Evolutionary conservation across 92 coral and sea anemone species (phyloP), one percentile per base, ranked within the genome.

Genomic region (Isaurus tuberculatus): DNA sequence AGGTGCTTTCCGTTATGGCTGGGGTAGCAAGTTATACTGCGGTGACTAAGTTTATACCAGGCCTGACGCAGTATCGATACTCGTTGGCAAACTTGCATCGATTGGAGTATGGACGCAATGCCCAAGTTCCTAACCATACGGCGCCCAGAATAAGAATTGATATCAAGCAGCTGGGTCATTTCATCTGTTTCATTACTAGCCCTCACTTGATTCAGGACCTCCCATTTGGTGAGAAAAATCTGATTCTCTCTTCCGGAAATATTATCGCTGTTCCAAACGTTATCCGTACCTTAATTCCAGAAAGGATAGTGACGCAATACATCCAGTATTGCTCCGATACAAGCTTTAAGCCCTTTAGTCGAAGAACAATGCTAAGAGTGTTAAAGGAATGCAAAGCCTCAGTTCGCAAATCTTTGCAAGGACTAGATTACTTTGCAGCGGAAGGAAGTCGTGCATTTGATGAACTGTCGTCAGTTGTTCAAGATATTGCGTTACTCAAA

Each of bases 111-210:
- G 91, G 91, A 17, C 80, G 86, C 29, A 88, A 72, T 75, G 86
- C 89, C 77, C 89, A 89, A 31, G 27, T 79, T 60, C 72, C 73
- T 6, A 29, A 29, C 17, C 40, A 68, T 15, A 81, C 34, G 48
- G 79, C 75, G 19, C 67, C 46, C 40, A 84, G 91, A 80, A 84
- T 88, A 80, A 72, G 73, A 36, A 67, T 88, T 26, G 73, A 79
- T 7, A 88, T 83, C 27, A 68, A 44, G 26, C 86, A 84, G 70
- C 73, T 88, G 13, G 89, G 83, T 63, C 91, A 84, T 71, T 88
- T 90, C 69, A 72, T 87, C 86, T 82, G 66, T 20, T 90, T 90
- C 48, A 87, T 87, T 3, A 81, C 87, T 17, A 79, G 84, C 55
- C 84, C 84, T 31, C 68, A 61, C 29, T 32, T 79, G 46, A 32